Base-by-base conservation (phyloP, 37 sponge, comb jelly and placozoan species). In the Aplysina aerophoba region DNA sequence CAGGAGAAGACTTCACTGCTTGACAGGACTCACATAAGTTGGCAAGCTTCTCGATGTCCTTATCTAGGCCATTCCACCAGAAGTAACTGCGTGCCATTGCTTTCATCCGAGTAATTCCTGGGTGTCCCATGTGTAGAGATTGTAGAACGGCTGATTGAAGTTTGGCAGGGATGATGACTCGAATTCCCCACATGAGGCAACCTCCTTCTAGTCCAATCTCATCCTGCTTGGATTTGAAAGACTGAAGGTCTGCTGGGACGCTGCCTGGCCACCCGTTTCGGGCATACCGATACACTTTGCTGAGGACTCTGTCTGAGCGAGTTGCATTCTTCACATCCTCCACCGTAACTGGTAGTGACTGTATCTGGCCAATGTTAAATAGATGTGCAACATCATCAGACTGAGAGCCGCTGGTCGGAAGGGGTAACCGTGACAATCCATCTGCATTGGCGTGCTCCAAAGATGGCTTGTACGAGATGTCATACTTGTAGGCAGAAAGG, bases 131-230 rank as follows among this genome's bases (percentile, higher is more conserved):
- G 28, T 73, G 85, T 35, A 85, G 36, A 62, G 59, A 27, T 0
- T 30, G 27, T 38, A 78, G 69, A 0, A 86, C 64, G 41, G 11
- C 40, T 20, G 25, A 6, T 30, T 55, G 66, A 22, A 69, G 24
- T n/a, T 61, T 81, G 16, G 0, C 13, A 16, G 89, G 89, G 12
- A 89, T 33, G 4, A 89, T 40, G 0, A 89, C 84, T 28, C 89
- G 81, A 55, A 4, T 66, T 30, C 89, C 89, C 81, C 89, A 84
- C 36, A 89, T 4, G 63, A 89, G 13, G 59, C 89, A 89, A 4
- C 73, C 74, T n/a, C 22, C 38, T 36, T 89, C 89, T 4, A 84
- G 37, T 6, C 67, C 50, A 8, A 89, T 44, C 54, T 89, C 89
- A 15, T 24, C 37, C 55, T 34, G 79, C 68, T 74, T 41, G 31